Conservation (phyloP, 2,113 vertebrate genomes). For the Boulengerochromis microlepis region DNA sequence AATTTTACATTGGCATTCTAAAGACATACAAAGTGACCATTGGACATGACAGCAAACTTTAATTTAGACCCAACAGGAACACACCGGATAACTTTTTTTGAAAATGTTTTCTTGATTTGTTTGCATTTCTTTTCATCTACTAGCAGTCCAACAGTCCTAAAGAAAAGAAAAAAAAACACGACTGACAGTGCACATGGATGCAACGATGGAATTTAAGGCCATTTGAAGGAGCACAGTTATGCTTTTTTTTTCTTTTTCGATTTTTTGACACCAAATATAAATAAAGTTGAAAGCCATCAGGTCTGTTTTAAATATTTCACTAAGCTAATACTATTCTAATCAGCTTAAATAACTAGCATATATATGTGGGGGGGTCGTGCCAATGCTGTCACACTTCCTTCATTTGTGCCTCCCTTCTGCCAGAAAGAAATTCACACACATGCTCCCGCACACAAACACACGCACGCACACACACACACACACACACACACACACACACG, state of each 20-base stretch:
- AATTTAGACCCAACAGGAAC: not conserved
- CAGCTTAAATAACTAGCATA: conserved; percentile 71
- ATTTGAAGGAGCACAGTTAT: conserved; percentile 55
- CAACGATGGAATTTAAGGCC: conserved; percentile 67
- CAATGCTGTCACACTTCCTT: conserved; percentile 51
- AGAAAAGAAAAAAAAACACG: conserved; percentile 8
- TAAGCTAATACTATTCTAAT: conserved; percentile 74
- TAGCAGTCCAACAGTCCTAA: conserved; percentile 36
- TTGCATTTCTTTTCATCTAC: not conserved
- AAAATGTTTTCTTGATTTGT: conserved; percentile 4
- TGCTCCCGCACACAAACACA: not conserved
- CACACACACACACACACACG: not conserved
- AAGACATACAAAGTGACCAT: conserved; percentile 52
- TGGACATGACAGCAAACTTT: conserved; percentile 5
- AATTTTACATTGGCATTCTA: conserved; percentile 50
- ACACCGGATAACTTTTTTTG: not conserved
- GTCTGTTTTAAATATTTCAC: conserved; percentile 61
- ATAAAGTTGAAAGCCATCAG: conserved; percentile 64
- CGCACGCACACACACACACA: not conserved
- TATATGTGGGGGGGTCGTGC: conserved; percentile 45
- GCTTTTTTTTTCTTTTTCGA: not conserved
- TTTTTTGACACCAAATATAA: conserved; percentile 61
- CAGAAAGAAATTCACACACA: conserved; percentile 5
- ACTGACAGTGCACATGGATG: conserved; percentile 52
- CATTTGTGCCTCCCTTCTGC: conserved; percentile 48